A percentile compares a stretch with the other conserved stretches of the same genome.
Evolutionary conservation across 2,888 invertebrate genomes (phyloP).

Genomic region (Rhingia campestris): DNA sequence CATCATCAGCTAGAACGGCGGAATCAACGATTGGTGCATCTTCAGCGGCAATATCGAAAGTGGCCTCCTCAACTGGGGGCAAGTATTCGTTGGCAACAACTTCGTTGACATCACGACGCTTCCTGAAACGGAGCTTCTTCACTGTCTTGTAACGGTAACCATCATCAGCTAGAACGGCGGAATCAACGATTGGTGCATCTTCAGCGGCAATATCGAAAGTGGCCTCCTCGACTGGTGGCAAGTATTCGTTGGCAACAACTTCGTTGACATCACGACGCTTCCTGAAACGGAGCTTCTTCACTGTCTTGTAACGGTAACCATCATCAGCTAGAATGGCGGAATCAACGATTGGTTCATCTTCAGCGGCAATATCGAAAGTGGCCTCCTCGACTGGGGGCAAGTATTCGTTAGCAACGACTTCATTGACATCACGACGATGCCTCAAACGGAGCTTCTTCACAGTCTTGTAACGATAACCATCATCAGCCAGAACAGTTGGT

Average conservation of each 20-base stretch:
- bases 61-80: conserved; percentile 53
- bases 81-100: conserved; percentile 66
- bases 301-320: conserved; percentile 80
- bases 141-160: conserved; percentile 81
- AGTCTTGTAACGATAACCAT: conserved; percentile 81
- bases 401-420: conserved; percentile 73
- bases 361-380: conserved; percentile 35
- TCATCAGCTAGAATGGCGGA: conserved; percentile 76
- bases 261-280: conserved; percentile 79
- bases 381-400: conserved; percentile 56
- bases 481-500: conserved; percentile 76
- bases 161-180: conserved; percentile 76
- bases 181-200: conserved; percentile 39
- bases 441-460: conserved; percentile 78
- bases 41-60: conserved; percentile 43
- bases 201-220: conserved; percentile 44
- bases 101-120: conserved; percentile 79
- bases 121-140: conserved; percentile 77
- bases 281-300: conserved; percentile 77
- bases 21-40: conserved; percentile 38
- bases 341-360: conserved; percentile 46
- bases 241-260: conserved; percentile 65
- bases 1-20: conserved; percentile 77
- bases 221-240: conserved; percentile 55
- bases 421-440: conserved; percentile 78